phyloP scores from a whole-genome alignment of 2,113 vertebrate species.

The Gyps fulvus region DNA sequence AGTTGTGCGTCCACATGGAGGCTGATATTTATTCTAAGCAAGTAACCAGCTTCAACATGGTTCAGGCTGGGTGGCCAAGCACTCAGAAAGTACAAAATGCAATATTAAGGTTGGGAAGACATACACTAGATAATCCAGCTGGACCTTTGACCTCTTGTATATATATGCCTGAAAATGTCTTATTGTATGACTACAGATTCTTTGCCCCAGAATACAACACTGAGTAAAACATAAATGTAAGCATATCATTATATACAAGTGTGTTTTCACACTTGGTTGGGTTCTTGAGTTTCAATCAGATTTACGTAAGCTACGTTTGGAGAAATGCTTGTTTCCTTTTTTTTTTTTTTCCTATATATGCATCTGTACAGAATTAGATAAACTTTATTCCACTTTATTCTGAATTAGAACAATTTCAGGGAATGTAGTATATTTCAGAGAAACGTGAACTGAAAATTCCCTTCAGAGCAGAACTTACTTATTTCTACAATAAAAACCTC shows the following conservation, averaged over 20 bases:
- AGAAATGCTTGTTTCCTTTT: not conserved
- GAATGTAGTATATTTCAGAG: not conserved
- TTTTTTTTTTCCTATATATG: not conserved
- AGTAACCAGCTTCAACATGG: not conserved
- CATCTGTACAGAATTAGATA: not conserved
- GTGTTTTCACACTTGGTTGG: not conserved
- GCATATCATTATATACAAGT: not conserved
- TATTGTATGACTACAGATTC: not conserved
- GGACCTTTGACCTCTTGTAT: not conserved
- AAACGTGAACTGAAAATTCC: not conserved
- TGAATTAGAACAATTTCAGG: not conserved
- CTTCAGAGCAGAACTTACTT: not conserved
- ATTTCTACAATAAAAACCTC: not conserved
- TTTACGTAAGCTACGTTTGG: not conserved
- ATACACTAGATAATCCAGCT: not conserved
- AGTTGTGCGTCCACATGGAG: not conserved
- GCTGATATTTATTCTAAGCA: slow-evolving; percentile 3
- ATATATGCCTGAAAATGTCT: not conserved
- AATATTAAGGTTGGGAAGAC: not conserved
- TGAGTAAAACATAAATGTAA: not conserved
- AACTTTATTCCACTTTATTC: not conserved
- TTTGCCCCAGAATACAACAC: not conserved
- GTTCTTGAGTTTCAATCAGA: not conserved
- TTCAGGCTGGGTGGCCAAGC: slow-evolving; percentile 29
- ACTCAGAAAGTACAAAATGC: not conserved